A percentile compares a stretch with the other conserved stretches of the same genome.
These are phyloP conservation scores for Neoarius graeffei DNA, from an alignment of 2,113 vertebrate genomes.

Conservation along the genomic window DNA sequence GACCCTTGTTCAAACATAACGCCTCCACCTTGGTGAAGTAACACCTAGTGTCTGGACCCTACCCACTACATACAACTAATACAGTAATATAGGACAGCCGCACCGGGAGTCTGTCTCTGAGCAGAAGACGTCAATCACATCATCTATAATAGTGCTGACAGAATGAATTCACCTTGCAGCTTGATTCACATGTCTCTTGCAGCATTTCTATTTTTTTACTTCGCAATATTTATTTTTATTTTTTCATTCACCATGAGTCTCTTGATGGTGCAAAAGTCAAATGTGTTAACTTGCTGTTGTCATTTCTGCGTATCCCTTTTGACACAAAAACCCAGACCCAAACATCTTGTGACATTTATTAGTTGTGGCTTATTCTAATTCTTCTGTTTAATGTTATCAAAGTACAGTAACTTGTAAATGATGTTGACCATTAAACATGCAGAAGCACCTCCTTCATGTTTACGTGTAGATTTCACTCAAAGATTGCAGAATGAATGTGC, in stretches of 20 bases:
- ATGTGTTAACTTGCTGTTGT: not conserved
- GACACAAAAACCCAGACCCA: not conserved
- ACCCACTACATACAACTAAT: not conserved
- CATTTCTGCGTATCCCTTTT: not conserved
- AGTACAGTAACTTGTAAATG: not conserved
- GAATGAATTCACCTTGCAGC: not conserved
- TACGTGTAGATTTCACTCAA: not conserved
- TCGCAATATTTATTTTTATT: not conserved
- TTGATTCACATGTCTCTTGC: conserved; percentile 2
- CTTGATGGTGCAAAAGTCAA: conserved; percentile 7
- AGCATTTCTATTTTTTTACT: conserved; percentile 20
- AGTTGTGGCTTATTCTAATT: not conserved
- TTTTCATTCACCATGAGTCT: not conserved
- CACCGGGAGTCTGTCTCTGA: conserved; percentile 6
- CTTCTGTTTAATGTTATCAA: not conserved
- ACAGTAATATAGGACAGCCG: conserved; percentile 35
- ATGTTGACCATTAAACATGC: not conserved
- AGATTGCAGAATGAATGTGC: not conserved
- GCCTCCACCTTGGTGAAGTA: conserved; percentile 33
- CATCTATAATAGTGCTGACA: conserved; percentile 15
- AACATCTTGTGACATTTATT: not conserved
- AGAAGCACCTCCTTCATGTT: not conserved
- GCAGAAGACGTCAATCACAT: conserved; percentile 17
- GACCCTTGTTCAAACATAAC: conserved; percentile 45
- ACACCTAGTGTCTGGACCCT: conserved; percentile 2